These are phyloP conservation scores for Pandemis heparana DNA, from an alignment of 2,888 invertebrate genomes.

Conservation along the genomic window DNA sequence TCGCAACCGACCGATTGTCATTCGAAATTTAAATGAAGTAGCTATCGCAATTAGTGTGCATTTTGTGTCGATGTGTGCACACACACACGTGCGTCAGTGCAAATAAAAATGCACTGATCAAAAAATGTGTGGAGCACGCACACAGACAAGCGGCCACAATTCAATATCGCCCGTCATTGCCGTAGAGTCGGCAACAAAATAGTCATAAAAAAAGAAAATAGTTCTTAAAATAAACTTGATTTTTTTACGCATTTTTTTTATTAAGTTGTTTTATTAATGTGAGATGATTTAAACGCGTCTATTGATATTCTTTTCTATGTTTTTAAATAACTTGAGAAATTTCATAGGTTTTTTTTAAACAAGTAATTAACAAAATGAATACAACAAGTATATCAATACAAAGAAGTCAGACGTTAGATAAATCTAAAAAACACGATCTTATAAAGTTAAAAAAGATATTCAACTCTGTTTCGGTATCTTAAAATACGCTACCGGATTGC, in stretches of 20 bases:
- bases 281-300: no score
- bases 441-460: background rate
- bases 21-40: conserved; percentile 86
- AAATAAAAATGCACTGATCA: conserved; percentile 81
- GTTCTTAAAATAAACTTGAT: background rate
- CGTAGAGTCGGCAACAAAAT: conserved; percentile 67
- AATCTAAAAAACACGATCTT: no score
- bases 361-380: no score
- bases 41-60: conserved; percentile 83
- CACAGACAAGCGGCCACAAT: conserved; percentile 68
- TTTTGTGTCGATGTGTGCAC: conserved; percentile 50
- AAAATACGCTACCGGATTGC: background rate
- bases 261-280: background rate
- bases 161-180: conserved; percentile 83
- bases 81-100: conserved; percentile 67
- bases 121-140: conserved; percentile 81
- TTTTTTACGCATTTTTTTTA: background rate
- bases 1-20: conserved; percentile 66
- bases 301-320: no score
- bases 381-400: no score
- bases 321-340: no score
- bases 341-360: no score
- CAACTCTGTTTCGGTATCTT: background rate
- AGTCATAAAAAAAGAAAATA: conserved; percentile 31
- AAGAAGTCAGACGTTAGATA: no score